These are phyloP conservation scores for Pseudochaenichthys georgianus DNA, from an alignment of 2,797 vertebrate species.

Conservation along the genomic window DNA sequence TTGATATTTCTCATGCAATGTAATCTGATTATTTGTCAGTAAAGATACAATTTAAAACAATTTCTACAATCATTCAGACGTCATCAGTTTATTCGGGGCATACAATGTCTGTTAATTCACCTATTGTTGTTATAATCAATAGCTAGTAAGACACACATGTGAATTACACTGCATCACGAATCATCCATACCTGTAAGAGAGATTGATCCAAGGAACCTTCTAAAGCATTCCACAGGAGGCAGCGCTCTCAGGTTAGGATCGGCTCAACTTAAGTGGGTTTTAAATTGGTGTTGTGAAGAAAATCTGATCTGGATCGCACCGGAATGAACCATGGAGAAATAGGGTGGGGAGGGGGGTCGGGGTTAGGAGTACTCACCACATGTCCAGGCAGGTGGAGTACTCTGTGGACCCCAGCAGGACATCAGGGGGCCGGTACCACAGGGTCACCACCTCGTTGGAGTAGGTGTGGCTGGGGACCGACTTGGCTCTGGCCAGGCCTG, in stretches of 20 bases:
- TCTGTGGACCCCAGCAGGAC: constrained; percentile 97
- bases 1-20: no score
- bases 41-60: background rate
- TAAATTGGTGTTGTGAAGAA: constrained; percentile 35
- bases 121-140: background rate
- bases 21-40: background rate
- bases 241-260: constrained; percentile 26
- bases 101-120: background rate
- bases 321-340: constrained; percentile 15
- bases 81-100: background rate
- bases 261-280: constrained; percentile 14
- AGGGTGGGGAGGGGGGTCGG: constrained; percentile 1
- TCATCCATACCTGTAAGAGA: background rate
- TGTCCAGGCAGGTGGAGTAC: constrained; percentile 98
- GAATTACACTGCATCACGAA: background rate
- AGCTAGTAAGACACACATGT: background rate
- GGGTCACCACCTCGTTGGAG: constrained; percentile 97
- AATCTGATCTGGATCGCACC: constrained; percentile 15
- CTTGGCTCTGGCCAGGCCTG: constrained; percentile 96
- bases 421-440: constrained; percentile 97
- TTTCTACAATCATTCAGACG: background rate
- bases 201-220: constrained; percentile 11
- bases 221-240: constrained; percentile 14
- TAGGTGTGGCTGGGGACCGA: constrained; percentile 98
- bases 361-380: constrained; percentile 90